Percentiles rank a stretch among this genome's conserved stretches.
Evolutionary conservation across 2,888 invertebrate genomes (phyloP).

Genomic region (Drosophila neoperkinsi): DNA sequence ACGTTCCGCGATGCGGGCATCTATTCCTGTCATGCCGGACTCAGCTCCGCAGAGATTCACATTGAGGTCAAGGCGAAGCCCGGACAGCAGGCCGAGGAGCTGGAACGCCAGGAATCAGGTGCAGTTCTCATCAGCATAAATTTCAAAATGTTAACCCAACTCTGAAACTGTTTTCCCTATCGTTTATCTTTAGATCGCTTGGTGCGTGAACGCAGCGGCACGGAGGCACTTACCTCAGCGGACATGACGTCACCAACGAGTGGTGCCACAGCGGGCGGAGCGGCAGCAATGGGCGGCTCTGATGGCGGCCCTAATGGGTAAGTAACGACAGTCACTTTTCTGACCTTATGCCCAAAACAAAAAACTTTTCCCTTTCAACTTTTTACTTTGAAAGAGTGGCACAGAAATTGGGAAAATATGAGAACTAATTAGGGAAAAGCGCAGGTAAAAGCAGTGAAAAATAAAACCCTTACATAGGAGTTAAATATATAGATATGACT

Average conservation of each 20-base stretch:
- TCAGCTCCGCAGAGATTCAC: conserved; percentile 92
- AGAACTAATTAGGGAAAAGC: conserved; percentile 28
- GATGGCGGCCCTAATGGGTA: conserved; percentile 81
- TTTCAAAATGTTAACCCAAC: not conserved
- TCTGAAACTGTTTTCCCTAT: not conserved
- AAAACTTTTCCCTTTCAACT: conserved; percentile 46
- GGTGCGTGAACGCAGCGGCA: conserved; percentile 83
- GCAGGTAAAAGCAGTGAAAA: not conserved
- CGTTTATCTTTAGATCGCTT: conserved; percentile 76
- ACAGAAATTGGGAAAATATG: not conserved
- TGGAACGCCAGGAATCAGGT: conserved; percentile 87
- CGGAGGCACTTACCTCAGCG: conserved; percentile 84
- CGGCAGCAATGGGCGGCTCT: conserved; percentile 35
- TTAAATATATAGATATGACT: not conserved
- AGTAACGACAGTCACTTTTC: conserved; percentile 45
- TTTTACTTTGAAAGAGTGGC: conserved; percentile 10
- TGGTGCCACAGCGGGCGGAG: conserved; percentile 54
- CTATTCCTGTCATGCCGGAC: conserved; percentile 94
- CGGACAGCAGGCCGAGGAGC: conserved; percentile 92
- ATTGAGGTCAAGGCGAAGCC: conserved; percentile 92
- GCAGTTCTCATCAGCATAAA: conserved; percentile 28
- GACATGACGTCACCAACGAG: conserved; percentile 83
- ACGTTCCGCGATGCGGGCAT: conserved; percentile 92
- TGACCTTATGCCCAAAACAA: conserved; percentile 21
- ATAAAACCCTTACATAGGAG: not conserved